Base-by-base conservation (phyloP, 2,113 vertebrate genomes). In the Bufo gargarizans region DNA sequence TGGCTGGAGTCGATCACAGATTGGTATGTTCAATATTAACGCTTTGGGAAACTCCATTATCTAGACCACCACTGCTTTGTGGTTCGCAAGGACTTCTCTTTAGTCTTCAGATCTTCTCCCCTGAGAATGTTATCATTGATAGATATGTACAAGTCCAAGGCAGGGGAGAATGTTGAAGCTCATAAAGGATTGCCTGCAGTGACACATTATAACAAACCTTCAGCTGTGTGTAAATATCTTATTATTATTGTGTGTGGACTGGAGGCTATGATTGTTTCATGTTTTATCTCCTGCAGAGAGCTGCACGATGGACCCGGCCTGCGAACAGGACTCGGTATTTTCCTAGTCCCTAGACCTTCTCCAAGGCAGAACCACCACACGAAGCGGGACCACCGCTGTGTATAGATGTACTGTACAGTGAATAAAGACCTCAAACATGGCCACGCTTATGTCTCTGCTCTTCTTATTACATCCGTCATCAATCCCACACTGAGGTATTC, bases 281-380 rank as follows among this genome's bases (percentile, higher is more conserved):
- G 9, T 10, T 53, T 45, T 61, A 9, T 78, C 56, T 22, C 20
- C 49, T 88, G 17, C 91, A 94, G 93, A 94, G 82, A 91, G 92
- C 69, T 94, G 93, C 0, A 5, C 56, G 78, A 2, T 81, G 0
- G 93, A 94, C 82, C 88, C 92, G 0, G 87, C 89, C 16, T 94
- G 93, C 0, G 91, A 93, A 17, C 92, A 89, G 82, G 93, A 94
- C 33, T 63, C 45, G 81, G 86, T 86, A 43, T 49, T 92, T 0
- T 88, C 80, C 0, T 93, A 92, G 80, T 49, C 0, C 47, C 1
- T 0, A 45, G 77, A 72, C 45, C 10, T 55, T 13, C 10, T 22
- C 16, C 6, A 13, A 14, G 10, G 22, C 84, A 9, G 33, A 9
- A 47, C 49, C 5, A 16, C 43, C 49, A 33, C 77, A 56, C 17